Base-by-base conservation (phyloP, 2,113 vertebrate species). In the human region DNA sequence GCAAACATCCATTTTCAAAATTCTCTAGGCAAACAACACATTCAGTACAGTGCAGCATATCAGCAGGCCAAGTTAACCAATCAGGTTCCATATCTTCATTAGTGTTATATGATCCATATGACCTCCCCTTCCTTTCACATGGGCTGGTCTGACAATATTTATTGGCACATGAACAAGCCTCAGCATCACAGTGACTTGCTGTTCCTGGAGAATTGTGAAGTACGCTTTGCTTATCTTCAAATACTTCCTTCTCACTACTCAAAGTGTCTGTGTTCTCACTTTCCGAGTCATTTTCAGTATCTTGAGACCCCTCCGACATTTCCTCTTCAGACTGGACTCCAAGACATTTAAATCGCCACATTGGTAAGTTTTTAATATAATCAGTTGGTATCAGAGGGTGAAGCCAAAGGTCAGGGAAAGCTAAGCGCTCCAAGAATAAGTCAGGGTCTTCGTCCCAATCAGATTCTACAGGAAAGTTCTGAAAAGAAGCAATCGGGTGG, bases 1-100 rank as follows among this genome's bases (percentile, higher is more conserved):
- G 98, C 84, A 99, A 98, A 96, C 99, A 99, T 48, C 98, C 98
- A 0, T 97, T 96, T 40, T 98, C 98, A 97, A 99, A 99, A 99
- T 99, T 99, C 93, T 99, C 99, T 92, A 99, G 98, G 98, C 99
- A 99, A 87, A 99, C 99, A n/a, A 99, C 99, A 0, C 99, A 99
- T 94, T 99, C 99, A 0, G 99, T 99, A 92, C 99, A 99, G 94
- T 98, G 99, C 97, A 99, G 98, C 99, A 99, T 98, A 83, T 97
- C 97, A 0, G 97, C 32, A 18, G 99, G 99, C 99, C 99, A 99
- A 5, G 78, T 76, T 0, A 98, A 98, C 99, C 99, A 99, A 61
- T 99, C 99, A 20, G 98, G 99, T 95, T 99, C 98, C 92, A 40
- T 13, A 68, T 98, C 97, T 38, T 98, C 98, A 0, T 75, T 11